These are phyloP conservation scores for Cinclus mexicanus DNA, from an alignment of 2,113 vertebrate genomes.

Conservation along the genomic window DNA sequence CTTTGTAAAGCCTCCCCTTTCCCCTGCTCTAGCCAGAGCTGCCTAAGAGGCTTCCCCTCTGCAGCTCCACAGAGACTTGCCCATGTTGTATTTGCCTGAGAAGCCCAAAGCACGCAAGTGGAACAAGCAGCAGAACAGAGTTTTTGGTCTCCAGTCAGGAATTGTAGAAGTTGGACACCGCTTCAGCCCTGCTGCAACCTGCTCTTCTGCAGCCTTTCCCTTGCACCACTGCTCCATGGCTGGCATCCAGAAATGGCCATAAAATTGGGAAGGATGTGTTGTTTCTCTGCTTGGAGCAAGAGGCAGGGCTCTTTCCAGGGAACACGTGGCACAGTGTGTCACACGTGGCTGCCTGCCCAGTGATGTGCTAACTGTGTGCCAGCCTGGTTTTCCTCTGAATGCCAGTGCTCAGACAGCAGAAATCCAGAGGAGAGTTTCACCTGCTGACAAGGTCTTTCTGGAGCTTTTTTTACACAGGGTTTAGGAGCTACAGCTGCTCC, in stretches of 20 bases:
- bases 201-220: neutral
- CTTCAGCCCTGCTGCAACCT: neutral
- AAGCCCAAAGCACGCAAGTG: neutral
- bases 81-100: rapidly evolving
- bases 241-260: neutral
- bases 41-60: neutral
- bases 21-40: rapidly evolving
- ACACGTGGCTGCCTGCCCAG: rapidly evolving
- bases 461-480: neutral
- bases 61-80: neutral
- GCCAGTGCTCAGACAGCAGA: neutral
- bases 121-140: neutral
- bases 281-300: neutral
- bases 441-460: neutral
- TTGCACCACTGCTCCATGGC: neutral
- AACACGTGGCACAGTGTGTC: rapidly evolving
- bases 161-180: neutral
- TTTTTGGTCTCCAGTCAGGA: neutral
- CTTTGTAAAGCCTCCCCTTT: neutral
- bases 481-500: neutral
- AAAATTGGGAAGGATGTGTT: neutral
- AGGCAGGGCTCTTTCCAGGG: neutral
- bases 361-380: neutral
- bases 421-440: neutral
- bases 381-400: neutral